Evolutionary conservation across 2,888 invertebrate genomes (phyloP).

Genomic region (Acanthococcus lagerstroemiae): DNA sequence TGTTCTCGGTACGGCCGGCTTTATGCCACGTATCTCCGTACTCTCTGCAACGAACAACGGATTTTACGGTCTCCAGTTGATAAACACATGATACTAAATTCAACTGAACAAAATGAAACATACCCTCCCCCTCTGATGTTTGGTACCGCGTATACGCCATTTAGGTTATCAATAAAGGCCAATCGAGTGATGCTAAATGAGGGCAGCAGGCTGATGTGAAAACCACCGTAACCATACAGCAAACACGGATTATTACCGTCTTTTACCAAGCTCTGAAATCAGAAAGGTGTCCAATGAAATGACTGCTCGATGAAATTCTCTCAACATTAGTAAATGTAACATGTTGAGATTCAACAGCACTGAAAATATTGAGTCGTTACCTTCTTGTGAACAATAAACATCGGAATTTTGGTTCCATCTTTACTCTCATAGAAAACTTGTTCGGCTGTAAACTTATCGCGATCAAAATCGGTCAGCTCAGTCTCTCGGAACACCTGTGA

Average conservation of each 20-base stretch:
- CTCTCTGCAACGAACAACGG: constrained; percentile 64
- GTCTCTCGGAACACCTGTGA: constrained; percentile 70
- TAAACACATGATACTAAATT: constrained; percentile 16
- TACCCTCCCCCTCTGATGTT: constrained; percentile 95
- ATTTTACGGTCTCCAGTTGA: too few relatives aligned
- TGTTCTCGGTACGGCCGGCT: constrained; percentile 77
- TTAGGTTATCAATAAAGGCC: constrained; percentile 78
- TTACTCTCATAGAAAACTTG: constrained; percentile 87
- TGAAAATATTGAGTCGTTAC: constrained; percentile 42
- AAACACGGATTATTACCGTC: constrained; percentile 72
- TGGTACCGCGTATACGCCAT: constrained; percentile 80
- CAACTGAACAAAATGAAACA: constrained; percentile 37
- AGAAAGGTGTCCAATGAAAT: background rate
- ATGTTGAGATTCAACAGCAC: background rate
- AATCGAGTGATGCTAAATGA: constrained; percentile 77
- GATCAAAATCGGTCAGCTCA: constrained; percentile 71
- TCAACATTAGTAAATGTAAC: background rate
- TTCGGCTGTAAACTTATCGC: constrained; percentile 64
- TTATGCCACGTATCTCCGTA: constrained; percentile 98
- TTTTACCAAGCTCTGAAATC: constrained; percentile 49
- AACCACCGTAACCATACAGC: constrained; percentile 95
- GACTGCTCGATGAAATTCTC: too few relatives aligned
- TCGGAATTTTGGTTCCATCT: constrained; percentile 87
- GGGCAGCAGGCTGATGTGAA: constrained; percentile 85
- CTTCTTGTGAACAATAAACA: constrained; percentile 83